phyloP scores from a whole-genome alignment of 2,888 invertebrate species.

The Ariolimax columbianus region DNA sequence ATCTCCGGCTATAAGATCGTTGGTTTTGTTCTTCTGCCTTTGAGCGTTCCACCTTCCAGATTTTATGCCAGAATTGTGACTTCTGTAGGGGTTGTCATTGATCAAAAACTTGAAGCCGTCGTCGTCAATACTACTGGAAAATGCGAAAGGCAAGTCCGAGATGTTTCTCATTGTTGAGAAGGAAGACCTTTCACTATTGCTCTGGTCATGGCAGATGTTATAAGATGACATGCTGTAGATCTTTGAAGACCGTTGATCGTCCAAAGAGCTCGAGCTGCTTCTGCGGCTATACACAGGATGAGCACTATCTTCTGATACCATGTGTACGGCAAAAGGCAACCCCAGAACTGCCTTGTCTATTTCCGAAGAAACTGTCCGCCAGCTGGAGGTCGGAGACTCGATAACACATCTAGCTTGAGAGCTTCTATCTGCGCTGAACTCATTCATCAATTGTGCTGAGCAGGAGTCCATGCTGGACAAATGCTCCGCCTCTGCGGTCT shows the following conservation, averaged over 20 bases:
- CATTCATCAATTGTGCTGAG: no score
- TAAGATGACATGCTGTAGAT: neutral
- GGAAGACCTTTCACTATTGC: constrained; percentile 2
- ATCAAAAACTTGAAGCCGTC: neutral
- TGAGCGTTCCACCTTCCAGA: neutral
- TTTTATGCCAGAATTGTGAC: no score
- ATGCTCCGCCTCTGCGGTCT: neutral
- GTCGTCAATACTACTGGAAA: neutral
- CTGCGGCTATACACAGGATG: neutral
- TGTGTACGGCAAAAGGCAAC: neutral
- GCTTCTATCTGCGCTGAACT: neutral
- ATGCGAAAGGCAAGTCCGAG: constrained; percentile 32
- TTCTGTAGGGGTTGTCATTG: neutral
- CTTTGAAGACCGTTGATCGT: neutral
- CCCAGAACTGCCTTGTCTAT: no score
- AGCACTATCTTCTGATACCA: neutral
- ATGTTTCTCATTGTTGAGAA: constrained; percentile 41
- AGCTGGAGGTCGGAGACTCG: constrained; percentile 22
- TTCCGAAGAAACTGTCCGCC: neutral
- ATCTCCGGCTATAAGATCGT: neutral
- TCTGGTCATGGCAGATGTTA: neutral
- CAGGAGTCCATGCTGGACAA: neutral
- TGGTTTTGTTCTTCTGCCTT: neutral
- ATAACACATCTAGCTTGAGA: neutral
- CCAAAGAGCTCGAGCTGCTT: neutral